Evolutionary conservation across 2,113 vertebrate species (phyloP).

Genomic region (Elanus axillaris): DNA sequence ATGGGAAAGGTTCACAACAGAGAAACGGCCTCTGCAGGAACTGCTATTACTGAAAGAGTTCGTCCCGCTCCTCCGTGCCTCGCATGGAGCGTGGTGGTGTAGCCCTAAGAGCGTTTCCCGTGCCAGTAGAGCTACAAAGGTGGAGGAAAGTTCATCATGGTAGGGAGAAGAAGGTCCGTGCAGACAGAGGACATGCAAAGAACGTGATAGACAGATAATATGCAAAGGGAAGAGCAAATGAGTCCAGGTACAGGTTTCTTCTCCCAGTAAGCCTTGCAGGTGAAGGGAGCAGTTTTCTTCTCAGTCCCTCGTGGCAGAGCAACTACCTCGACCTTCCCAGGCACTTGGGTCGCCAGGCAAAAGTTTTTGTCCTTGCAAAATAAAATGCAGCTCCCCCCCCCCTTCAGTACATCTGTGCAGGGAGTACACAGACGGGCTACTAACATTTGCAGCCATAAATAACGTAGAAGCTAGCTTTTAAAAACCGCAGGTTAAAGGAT

Average conservation of each 20-base stretch:
- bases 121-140: neutral
- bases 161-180: neutral
- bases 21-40: neutral
- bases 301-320: neutral
- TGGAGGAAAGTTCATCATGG: neutral
- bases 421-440: constrained; percentile 49
- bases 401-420: neutral
- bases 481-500: constrained; percentile 74
- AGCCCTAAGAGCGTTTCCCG: neutral
- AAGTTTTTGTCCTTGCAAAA: constrained; percentile 44
- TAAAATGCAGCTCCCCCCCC: constrained; percentile 1
- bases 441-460: constrained; percentile 72
- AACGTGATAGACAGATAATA: neutral
- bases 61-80: neutral
- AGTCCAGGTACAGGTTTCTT: neutral
- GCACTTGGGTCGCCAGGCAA: constrained; percentile 18
- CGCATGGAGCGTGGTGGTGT: rapidly evolving
- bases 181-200: neutral
- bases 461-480: constrained; percentile 66
- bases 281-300: constrained; percentile 5
- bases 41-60: neutral
- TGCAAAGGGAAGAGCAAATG: neutral
- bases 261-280: neutral
- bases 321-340: neutral
- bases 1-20: neutral